Conservation (phyloP, 2,888 invertebrate genomes). For the Emmelina monodactyla region DNA sequence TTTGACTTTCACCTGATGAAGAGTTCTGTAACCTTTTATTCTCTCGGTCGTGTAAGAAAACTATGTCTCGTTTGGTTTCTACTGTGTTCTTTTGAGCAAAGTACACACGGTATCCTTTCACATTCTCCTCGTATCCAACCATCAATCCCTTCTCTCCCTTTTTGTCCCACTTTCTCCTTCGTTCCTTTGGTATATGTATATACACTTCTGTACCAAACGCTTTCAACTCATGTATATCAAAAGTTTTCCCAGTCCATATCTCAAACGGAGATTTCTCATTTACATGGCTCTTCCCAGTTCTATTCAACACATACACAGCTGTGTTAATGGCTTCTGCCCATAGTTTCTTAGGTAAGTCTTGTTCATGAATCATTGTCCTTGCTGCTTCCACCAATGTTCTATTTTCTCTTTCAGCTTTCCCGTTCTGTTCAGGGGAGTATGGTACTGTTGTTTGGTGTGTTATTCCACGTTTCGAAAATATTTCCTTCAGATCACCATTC, state of each 20-base stretch:
- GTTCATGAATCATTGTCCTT: conserved; percentile 14
- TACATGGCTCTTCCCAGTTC: conserved; percentile 13
- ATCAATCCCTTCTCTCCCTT: conserved; percentile 10
- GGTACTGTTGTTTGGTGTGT: conserved; percentile 16
- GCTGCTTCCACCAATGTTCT: conserved; percentile 25
- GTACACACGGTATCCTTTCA: conserved; percentile 13
- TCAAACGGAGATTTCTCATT: conserved; percentile 14
- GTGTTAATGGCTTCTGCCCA: conserved; percentile 15
- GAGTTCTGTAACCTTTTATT: not conserved
- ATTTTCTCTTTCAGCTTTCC: conserved; percentile 19
- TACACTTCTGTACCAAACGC: conserved; percentile 12
- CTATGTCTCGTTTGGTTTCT: conserved; percentile 12
- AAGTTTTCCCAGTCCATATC: conserved; percentile 9
- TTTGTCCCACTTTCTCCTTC: conserved; percentile 6
- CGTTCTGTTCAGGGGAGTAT: conserved; percentile 16
- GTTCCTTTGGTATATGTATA: conserved; percentile 8
- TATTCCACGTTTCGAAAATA: conserved; percentile 16
- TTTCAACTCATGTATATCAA: conserved; percentile 11
- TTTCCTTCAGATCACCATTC: conserved; percentile 13
- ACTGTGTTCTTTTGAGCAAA: conserved; percentile 11
- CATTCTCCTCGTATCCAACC: conserved; percentile 15
- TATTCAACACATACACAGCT: conserved; percentile 11
- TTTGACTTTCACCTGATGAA: not conserved
- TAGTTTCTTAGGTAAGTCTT: conserved; percentile 10
- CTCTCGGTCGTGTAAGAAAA: conserved; percentile 6